A percentile compares a stretch with the other conserved stretches of the same genome.
Evolutionary conservation across 1,140 invertebrate species (phyloP).

Genomic region (Caligus rogercresseyi): DNA sequence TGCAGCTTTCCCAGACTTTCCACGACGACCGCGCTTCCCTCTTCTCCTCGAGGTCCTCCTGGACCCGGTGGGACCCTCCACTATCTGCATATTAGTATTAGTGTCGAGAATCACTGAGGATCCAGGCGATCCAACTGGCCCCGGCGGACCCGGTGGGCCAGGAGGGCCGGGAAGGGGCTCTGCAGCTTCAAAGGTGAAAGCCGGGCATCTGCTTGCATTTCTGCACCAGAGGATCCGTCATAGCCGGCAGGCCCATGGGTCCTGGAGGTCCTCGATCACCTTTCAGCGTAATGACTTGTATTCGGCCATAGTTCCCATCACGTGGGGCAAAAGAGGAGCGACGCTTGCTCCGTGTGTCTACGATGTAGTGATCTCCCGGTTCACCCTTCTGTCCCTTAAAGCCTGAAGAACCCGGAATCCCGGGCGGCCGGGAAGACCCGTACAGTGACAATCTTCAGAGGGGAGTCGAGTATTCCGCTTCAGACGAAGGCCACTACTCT

Average conservation of each 20-base stretch:
- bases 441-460: constrained; percentile 26
- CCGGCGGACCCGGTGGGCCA: constrained; percentile 29
- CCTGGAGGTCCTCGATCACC: constrained; percentile 27
- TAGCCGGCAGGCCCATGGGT: constrained; percentile 24
- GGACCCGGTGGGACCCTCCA: constrained; percentile 21
- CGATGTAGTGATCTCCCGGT: constrained; percentile 16
- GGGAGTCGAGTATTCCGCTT: constrained; percentile 14
- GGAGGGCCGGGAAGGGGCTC: constrained; percentile 37
- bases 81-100: neutral
- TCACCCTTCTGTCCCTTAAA: constrained; percentile 26
- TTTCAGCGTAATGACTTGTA: constrained; percentile 24
- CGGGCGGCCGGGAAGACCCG: constrained; percentile 27
- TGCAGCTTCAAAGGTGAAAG: constrained; percentile 31
- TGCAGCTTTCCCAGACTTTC: constrained; percentile 23
- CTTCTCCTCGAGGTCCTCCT: constrained; percentile 13
- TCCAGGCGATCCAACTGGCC: constrained; percentile 22
- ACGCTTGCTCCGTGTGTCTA: neutral
- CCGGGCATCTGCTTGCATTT: constrained; percentile 18
- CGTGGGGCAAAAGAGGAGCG: constrained; percentile 5
- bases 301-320: constrained; percentile 4
- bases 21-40: constrained; percentile 22
- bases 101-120: constrained; percentile 13
- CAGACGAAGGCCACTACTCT: neutral
- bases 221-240: neutral
- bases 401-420: constrained; percentile 28